Conservation (phyloP, 1,140 invertebrate species). For the Mya arenaria region DNA sequence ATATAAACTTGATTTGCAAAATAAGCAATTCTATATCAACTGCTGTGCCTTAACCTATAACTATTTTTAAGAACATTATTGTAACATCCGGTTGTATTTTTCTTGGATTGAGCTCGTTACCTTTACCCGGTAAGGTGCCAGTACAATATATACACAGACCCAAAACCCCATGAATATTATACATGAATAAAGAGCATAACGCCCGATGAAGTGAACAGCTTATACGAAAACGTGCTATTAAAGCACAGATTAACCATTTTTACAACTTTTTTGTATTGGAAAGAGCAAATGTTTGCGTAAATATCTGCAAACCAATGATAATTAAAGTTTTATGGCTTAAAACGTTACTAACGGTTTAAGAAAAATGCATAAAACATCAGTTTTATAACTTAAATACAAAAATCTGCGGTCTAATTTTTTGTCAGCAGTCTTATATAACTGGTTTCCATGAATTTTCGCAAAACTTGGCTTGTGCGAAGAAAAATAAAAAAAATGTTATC, state of each 20-base stretch:
- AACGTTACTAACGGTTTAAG: too few species aligned
- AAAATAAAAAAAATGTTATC: too few species aligned
- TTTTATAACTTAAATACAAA: too few species aligned
- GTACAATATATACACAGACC: conserved; percentile 41
- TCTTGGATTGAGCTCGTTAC: conserved; percentile 1
- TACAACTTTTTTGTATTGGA: too few species aligned
- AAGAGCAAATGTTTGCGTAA: too few species aligned
- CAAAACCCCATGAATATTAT: conserved; percentile 38
- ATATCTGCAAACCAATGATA: too few species aligned
- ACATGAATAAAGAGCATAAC: not conserved
- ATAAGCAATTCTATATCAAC: not conserved
- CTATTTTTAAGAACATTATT: not conserved
- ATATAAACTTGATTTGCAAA: not conserved
- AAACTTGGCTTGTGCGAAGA: too few species aligned
- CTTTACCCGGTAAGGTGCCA: conserved; percentile 41
- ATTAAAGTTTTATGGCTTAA: too few species aligned
- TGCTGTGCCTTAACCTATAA: not conserved
- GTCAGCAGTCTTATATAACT: too few species aligned
- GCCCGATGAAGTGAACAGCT: conserved; percentile 7
- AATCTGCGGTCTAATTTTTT: too few species aligned
- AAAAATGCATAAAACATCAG: too few species aligned
- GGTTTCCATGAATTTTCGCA: too few species aligned
- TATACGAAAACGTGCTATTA: not conserved
- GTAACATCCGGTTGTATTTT: not conserved
- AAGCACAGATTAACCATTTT: not conserved